Evolutionary conservation across 2,113 vertebrate genomes (phyloP).

Genomic region (Solea solea): DNA sequence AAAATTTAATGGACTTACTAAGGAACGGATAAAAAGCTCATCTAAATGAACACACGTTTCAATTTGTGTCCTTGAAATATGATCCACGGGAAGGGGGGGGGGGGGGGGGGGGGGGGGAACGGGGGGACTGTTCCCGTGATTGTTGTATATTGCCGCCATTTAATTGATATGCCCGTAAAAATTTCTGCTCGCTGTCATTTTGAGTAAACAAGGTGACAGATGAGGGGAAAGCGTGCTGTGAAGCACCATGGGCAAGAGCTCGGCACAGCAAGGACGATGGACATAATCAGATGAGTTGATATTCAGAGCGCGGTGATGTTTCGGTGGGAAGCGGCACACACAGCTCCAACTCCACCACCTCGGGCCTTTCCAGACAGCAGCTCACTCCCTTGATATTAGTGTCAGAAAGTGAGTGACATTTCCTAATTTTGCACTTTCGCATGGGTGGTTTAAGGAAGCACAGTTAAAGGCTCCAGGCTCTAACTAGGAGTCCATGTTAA

Average conservation of each 20-base stretch:
- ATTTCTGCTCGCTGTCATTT: conserved; percentile 54
- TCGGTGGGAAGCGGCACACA: not conserved
- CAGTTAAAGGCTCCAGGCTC: conserved; percentile 46
- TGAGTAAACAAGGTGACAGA: conserved; percentile 47
- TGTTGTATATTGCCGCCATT: conserved; percentile 19
- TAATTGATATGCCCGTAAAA: conserved; percentile 54
- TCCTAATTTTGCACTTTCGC: conserved; percentile 63
- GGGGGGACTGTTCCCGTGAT: conserved; percentile 15
- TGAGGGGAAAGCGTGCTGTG: conserved; percentile 34
- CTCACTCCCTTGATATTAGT: conserved; percentile 42
- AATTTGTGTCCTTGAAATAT: not conserved
- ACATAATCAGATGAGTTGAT: conserved; percentile 51
- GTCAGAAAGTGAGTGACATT: conserved; percentile 70
- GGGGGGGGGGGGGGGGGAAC: not conserved
- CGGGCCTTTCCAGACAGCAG: conserved; percentile 29
- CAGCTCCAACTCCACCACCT: conserved; percentile 4
- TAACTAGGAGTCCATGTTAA: conserved; percentile 60
- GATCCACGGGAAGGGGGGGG: not conserved
- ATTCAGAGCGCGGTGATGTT: conserved; percentile 47
- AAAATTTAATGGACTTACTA: no score
- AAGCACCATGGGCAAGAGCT: conserved; percentile 52
- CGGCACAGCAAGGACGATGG: conserved; percentile 45
- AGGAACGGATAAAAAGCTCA: not conserved
- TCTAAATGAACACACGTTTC: not conserved
- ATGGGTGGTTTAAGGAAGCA: conserved; percentile 40